phyloP scores from a whole-genome alignment of 2,113 vertebrate species.

The Pachycephala philippinensis region DNA sequence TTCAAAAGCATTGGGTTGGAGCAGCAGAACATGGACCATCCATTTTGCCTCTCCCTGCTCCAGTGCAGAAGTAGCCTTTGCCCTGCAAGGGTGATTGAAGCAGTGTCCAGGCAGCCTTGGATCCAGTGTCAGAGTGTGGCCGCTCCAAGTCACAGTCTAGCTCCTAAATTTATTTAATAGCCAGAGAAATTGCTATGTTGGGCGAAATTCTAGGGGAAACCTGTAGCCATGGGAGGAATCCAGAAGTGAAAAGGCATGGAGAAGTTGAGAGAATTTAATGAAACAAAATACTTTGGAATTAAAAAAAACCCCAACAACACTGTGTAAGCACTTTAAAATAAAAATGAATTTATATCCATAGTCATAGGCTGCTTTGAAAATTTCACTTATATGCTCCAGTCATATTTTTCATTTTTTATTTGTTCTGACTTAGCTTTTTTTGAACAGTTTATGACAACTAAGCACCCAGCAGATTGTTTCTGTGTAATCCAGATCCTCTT shows the following conservation, averaged over 20 bases:
- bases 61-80: background rate
- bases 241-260: background rate
- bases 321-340: background rate
- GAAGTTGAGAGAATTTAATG: background rate
- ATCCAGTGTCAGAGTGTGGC: background rate
- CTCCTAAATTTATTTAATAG: background rate
- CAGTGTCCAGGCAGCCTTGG: background rate
- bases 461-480: background rate
- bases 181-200: background rate
- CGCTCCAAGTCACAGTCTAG: background rate
- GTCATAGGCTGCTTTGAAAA: background rate
- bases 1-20: background rate
- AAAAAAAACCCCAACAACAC: background rate
- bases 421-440: background rate
- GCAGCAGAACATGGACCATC: background rate
- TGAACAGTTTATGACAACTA: background rate
- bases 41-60: background rate
- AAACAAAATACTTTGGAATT: background rate
- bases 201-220: background rate
- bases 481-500: background rate
- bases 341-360: background rate
- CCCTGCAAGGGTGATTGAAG: background rate
- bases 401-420: rapidly evolving
- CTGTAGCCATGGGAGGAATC: background rate
- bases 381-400: background rate